Evolutionary conservation across 2,113 vertebrate genomes (phyloP).

Genomic region (Rhea pennata): DNA sequence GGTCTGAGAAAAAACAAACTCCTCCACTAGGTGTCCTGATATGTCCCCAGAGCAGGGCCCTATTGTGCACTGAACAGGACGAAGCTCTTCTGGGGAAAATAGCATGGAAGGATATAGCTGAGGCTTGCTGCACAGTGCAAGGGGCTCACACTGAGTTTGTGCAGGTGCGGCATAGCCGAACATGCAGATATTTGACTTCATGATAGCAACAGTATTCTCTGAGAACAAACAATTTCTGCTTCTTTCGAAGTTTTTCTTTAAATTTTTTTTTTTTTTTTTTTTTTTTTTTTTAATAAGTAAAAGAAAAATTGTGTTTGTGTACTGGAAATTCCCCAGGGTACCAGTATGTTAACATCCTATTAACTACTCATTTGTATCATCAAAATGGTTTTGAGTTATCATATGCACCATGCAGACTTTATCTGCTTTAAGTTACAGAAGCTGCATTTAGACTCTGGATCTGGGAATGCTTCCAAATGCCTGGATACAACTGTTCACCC

Average conservation of each 20-base stretch:
- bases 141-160: not conserved
- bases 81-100: not conserved
- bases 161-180: accelerated
- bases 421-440: not conserved
- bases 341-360: too few species aligned
- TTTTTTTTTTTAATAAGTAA: too few species aligned
- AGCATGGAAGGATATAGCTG: not conserved
- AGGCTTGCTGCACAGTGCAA: not conserved
- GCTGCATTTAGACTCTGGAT: not conserved
- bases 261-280: too few species aligned
- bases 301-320: too few species aligned
- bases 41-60: not conserved
- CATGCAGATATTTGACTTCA: not conserved
- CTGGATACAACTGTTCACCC: not conserved
- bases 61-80: not conserved
- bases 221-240: not conserved
- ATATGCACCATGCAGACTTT: not conserved
- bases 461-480: not conserved
- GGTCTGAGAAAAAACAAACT: not conserved
- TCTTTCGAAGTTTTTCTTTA: not conserved
- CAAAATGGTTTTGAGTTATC: not conserved
- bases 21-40: not conserved
- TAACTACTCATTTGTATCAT: not conserved
- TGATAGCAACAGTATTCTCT: not conserved
- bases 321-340: too few species aligned